These are phyloP conservation scores for Tortrix viridana DNA, from an alignment of 2,888 invertebrate genomes.

Conservation along the genomic window DNA sequence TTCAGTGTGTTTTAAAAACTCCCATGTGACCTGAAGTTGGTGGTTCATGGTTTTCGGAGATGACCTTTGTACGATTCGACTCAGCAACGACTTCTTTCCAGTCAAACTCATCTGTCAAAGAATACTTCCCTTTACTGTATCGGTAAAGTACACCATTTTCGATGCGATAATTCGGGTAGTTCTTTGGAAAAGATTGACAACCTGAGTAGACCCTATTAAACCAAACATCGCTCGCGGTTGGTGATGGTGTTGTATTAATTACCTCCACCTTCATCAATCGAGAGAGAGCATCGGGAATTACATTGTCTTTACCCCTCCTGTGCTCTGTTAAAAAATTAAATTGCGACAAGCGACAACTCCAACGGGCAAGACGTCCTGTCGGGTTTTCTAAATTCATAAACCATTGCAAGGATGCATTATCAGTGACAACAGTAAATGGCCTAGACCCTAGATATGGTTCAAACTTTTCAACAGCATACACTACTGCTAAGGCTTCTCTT, in stretches of 20 bases:
- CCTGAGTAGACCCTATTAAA: not conserved
- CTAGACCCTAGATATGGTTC: not conserved
- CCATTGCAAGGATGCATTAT: not conserved
- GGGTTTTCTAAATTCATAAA: slow-evolving; percentile 8
- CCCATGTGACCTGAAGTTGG: slow-evolving; percentile 3
- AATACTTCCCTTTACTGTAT: too few relatives aligned
- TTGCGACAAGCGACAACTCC: not conserved
- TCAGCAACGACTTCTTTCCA: slow-evolving; percentile 1
- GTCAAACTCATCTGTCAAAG: too few relatives aligned
- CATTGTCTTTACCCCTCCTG: slow-evolving; percentile 2
- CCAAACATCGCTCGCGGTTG: not conserved
- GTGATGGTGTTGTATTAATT: not conserved
- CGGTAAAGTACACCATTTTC: slow-evolving; percentile 3
- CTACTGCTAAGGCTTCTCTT: not conserved
- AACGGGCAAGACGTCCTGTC: not conserved
- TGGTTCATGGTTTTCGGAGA: slow-evolving; percentile 2
- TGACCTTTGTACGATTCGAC: not conserved
- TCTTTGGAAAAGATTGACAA: not conserved
- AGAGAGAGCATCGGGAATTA: not conserved
- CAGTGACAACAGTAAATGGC: not conserved
- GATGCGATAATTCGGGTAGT: not conserved
- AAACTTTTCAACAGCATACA: slow-evolving; percentile 3
- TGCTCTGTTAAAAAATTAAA: not conserved
- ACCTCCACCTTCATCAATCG: not conserved
- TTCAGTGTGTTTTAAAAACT: not conserved